A percentile compares a stretch with the other conserved stretches of the same genome.
These are phyloP conservation scores for Ophraella communa DNA, from an alignment of 2,888 invertebrate genomes.

Conservation along the genomic window DNA sequence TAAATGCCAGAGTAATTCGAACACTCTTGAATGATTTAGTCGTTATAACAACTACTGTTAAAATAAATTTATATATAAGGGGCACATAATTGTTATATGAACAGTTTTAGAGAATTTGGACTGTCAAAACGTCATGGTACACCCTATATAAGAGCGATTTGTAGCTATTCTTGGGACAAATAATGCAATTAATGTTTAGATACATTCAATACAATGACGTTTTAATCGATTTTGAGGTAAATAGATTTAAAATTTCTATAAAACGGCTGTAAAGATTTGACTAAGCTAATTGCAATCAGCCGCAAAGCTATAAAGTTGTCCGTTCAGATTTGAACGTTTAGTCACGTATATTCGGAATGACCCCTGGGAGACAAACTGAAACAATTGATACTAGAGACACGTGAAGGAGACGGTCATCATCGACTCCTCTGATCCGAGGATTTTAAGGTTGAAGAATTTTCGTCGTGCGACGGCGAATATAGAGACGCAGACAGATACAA, in stretches of 20 bases:
- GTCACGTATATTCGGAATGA: constrained; percentile 46
- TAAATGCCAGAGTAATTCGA: too few relatives aligned
- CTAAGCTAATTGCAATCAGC: constrained; percentile 1
- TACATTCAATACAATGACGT: background rate
- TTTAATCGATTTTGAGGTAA: too few relatives aligned
- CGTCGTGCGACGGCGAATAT: constrained; percentile 2
- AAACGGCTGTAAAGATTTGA: background rate
- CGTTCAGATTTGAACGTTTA: constrained; percentile 36
- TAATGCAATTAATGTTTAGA: too few relatives aligned
- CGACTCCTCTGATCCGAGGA: constrained; percentile 9
- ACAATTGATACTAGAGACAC: constrained; percentile 43
- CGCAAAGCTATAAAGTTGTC: constrained; percentile 5
- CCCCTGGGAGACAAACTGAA: constrained; percentile 43
- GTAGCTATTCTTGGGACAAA: too few relatives aligned
- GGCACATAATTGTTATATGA: too few relatives aligned
- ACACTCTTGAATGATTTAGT: too few relatives aligned
- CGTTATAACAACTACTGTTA: too few relatives aligned
- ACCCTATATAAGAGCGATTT: too few relatives aligned
- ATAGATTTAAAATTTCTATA: background rate
- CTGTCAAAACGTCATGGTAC: too few relatives aligned
- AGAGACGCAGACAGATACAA: constrained; percentile 7
- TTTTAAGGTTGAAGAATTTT: constrained; percentile 8
- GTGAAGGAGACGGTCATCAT: constrained; percentile 16
- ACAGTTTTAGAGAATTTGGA: too few relatives aligned
- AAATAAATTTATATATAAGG: too few relatives aligned